phyloP scores from a whole-genome alignment of 2,113 vertebrate genomes.

The Puma concolor region DNA sequence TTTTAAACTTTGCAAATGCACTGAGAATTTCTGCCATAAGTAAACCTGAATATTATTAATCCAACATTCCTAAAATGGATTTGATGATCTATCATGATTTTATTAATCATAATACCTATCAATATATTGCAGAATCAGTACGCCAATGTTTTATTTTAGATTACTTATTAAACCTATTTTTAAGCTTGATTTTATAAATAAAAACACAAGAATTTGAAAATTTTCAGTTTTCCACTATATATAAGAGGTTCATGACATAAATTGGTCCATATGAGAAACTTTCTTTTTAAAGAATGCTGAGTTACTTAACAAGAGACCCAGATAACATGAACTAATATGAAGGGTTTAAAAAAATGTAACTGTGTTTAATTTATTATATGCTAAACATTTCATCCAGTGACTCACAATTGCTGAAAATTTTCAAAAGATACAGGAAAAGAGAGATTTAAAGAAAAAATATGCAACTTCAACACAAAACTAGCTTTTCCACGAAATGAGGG shows the following conservation, averaged over 20 bases:
- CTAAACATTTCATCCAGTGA: not conserved
- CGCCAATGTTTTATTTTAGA: not conserved
- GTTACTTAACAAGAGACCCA: not conserved
- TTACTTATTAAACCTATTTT: not conserved
- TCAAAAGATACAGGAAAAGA: not conserved
- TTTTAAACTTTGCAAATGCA: not conserved
- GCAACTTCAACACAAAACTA: not conserved
- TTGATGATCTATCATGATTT: not conserved
- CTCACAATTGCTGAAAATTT: not conserved
- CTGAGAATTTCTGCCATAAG: not conserved
- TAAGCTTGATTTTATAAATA: not conserved
- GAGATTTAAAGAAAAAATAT: not conserved
- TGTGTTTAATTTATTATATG: not conserved
- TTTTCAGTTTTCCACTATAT: not conserved
- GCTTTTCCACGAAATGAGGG: not conserved
- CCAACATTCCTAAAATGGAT: not conserved
- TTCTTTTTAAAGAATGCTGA: not conserved
- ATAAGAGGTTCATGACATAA: not conserved
- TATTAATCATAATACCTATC: not conserved
- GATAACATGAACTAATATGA: not conserved
- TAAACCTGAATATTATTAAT: not conserved
- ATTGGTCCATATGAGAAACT: not conserved
- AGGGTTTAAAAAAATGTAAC: not conserved
- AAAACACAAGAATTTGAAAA: not conserved
- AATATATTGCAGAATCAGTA: not conserved